Evolutionary conservation across 1,140 invertebrate species (phyloP), one percentile per base, ranked within the genome.

Genomic region (Zaprionus inermis): DNA sequence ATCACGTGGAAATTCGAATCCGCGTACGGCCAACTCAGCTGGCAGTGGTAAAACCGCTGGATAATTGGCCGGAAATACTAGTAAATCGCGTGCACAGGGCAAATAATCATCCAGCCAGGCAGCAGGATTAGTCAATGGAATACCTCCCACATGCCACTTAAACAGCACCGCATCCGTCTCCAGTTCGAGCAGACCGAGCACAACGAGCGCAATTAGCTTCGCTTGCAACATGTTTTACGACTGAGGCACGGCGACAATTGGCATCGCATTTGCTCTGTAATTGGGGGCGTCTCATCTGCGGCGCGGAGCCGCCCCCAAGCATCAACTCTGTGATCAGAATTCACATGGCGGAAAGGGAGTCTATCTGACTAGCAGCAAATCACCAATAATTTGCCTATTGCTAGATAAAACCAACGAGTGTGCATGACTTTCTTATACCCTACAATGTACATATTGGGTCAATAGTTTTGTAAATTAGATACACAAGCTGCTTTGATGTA

Each of bases 41-140:
- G 91, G 90, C 41, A 92, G 10, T 1, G 91, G 88, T 22, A 92
- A 20, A 10, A 91, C 36, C 9, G 90, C 90, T 9, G 76, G 71
- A 78, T 81, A 92, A n/a, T 72, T 20, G 11, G 49, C 57, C 0
- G 91, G 91, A 75, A 92, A 91, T 9, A 84, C 78, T 7, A 88
- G 57, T 44, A 84, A 41, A 55, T 92, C 90, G 0, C 56, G 58
- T 1, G 56, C 38, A 63, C 91, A 91, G 0, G 91, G 91, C 57
- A 86, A 44, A 28, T 91, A 78, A 0, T 67, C 76, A 44, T 82
- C 73, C 18, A 79, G 2, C 91, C 91, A 92, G 16, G 79, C 59
- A 1, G 67, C 68, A 5, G 81, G 57, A 55, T 61, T 61, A 24
- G 51, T 49, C 24, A 91, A 84, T 7, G 75, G 71, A 41, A 71